phyloP scores from a whole-genome alignment of 2,797 vertebrate species.

The Echeneis naucrates region DNA sequence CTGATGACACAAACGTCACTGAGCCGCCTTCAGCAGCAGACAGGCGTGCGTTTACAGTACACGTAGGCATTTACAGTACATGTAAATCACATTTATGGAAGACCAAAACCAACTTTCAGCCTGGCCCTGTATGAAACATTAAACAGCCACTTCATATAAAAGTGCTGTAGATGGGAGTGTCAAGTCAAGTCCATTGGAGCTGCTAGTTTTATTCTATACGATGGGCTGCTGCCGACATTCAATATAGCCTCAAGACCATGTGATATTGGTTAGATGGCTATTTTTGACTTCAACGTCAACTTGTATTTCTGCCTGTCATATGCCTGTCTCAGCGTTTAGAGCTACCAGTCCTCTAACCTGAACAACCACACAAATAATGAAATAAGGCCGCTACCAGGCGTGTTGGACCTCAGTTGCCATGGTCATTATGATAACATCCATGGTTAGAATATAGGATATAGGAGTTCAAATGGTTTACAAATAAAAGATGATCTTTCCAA shows the following conservation, averaged over 20 bases:
- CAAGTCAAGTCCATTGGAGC: neutral
- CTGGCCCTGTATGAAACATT: conserved; percentile 20
- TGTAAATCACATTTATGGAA: conserved; percentile 7
- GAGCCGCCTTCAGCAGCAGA: conserved; percentile 26
- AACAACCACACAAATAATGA: too few relatives aligned
- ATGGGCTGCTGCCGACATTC: neutral
- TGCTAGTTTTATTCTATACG: neutral
- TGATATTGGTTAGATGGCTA: neutral
- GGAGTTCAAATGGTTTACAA: too few relatives aligned
- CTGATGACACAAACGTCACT: conserved; percentile 35
- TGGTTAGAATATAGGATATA: too few relatives aligned
- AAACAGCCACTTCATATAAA: neutral
- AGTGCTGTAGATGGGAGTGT: neutral
- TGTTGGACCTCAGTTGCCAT: too few relatives aligned
- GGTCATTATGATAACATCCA: too few relatives aligned
- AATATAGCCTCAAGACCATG: neutral
- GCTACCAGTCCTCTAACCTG: too few relatives aligned
- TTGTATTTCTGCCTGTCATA: neutral
- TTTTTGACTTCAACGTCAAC: too few relatives aligned
- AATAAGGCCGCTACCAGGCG: too few relatives aligned
- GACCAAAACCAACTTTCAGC: neutral
- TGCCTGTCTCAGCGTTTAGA: too few relatives aligned
- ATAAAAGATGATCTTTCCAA: too few relatives aligned
- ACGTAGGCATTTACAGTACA: conserved; percentile 23
- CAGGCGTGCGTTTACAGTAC: neutral